These are phyloP conservation scores for Gallinago stenura DNA, from an alignment of 2,797 vertebrate species.

Conservation along the genomic window DNA sequence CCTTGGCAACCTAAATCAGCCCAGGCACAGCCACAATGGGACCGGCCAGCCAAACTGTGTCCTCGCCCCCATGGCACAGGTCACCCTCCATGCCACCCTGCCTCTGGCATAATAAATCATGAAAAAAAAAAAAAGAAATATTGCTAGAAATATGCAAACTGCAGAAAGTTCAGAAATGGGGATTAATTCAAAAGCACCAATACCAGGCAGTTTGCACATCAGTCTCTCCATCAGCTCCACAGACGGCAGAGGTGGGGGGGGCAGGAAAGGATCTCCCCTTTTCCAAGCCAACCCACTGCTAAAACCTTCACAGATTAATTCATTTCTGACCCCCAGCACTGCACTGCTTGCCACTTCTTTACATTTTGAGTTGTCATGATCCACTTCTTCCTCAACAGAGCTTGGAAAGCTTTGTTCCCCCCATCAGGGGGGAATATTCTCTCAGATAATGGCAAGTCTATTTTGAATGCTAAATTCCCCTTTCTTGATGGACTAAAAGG, in stretches of 20 bases:
- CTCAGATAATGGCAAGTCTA: background rate
- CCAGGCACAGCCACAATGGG: accelerated
- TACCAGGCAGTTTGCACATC: too few species aligned
- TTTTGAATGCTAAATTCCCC: background rate
- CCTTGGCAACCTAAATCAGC: too few species aligned
- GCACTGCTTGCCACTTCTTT: background rate
- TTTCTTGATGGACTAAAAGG: background rate
- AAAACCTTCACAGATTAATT: background rate
- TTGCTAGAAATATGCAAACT: background rate
- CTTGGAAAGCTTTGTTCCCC: background rate
- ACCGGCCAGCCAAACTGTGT: accelerated
- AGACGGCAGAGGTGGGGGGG: accelerated
- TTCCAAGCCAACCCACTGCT: background rate
- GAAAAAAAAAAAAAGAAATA: background rate
- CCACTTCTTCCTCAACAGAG: background rate
- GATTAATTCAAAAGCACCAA: background rate
- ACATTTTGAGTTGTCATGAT: accelerated
- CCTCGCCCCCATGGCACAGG: background rate
- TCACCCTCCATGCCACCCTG: accelerated
- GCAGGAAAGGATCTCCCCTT: background rate
- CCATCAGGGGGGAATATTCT: background rate
- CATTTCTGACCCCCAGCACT: background rate
- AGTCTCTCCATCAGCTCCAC: accelerated
- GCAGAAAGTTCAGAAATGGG: background rate
- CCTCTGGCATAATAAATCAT: background rate